Base-by-base conservation (phyloP, 92 coral and sea anemone genomes). In the Montipora capitata region DNA sequence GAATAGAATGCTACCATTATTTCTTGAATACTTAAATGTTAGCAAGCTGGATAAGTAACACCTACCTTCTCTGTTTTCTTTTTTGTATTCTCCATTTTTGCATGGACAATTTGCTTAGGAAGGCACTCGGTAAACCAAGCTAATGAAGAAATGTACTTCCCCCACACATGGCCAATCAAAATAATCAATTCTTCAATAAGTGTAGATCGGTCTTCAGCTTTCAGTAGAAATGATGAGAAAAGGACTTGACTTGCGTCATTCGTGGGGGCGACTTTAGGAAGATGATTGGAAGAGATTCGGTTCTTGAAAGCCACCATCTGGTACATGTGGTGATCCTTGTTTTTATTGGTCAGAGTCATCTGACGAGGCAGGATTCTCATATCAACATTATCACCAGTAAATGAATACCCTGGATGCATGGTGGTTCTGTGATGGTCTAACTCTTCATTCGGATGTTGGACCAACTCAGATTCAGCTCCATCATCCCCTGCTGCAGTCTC, bases 391-490 rank as follows among this genome's bases (percentile, higher is more conserved):
- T 92, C 95, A 9, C 95, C 92, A 44, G 92, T 88, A 15, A 92
- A 88, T 10, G 95, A 88, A 64, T 92, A 92, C 1, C 95, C 92
- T 61, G 92, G 90, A 44, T 92, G 90, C 95, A 92, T 92, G 44
- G 3, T 65, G 68, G 74, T 17, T 66, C 90, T 83, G 79, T 71
- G 90, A n/a, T 13, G 11, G 3, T 48, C 58, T 66, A 85, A 52
- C 39, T 85, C 87, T 61, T 72, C 44, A 68, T 84, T 8, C 40
- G 64, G 13, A 27, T 74, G 79, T 74, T 79, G 61, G 61, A 64
- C 90, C 56, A 82, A 82, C 44, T 48, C 87, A 82, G 52, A 82
- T 27, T 82, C 69, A 7, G 49, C 87, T 7, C 87, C 80, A 43
- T 52, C 78, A 8, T 71, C 79, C 38, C 43, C 65, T 45, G 35